These are phyloP conservation scores for Erpornis zantholeuca DNA, from an alignment of 2,113 vertebrate genomes.

Conservation along the genomic window DNA sequence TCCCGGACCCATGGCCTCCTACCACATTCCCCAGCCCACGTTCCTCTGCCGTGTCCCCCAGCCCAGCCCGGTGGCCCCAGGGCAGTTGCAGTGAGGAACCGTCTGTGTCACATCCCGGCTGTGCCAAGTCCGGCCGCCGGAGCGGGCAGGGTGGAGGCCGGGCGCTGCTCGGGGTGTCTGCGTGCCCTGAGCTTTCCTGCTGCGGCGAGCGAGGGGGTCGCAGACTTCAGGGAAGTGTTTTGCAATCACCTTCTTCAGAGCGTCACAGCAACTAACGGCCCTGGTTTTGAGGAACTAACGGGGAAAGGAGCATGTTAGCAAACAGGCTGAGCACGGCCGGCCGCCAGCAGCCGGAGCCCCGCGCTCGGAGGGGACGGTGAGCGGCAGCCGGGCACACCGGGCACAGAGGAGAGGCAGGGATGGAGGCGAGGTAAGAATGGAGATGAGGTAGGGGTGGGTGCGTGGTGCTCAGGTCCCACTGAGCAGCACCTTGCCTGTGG, in stretches of 20 bases:
- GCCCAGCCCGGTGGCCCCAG: no score
- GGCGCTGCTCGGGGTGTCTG: not conserved
- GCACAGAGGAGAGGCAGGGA: not conserved
- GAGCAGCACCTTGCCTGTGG: not conserved
- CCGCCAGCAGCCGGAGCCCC: not conserved
- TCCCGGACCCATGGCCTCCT: not conserved
- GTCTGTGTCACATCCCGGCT: not conserved
- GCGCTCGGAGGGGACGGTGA: not conserved
- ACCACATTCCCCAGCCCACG: no score
- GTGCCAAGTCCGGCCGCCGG: not conserved
- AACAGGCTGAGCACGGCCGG: not conserved
- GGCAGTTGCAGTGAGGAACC: not conserved
- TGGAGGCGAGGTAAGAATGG: not conserved
- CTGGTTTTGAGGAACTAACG: conserved; percentile 60
- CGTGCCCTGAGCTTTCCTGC: conserved; percentile 1
- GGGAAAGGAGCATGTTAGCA: conserved; percentile 24
- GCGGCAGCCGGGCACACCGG: not conserved
- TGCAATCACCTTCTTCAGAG: conserved; percentile 64
- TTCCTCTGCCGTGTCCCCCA: not conserved
- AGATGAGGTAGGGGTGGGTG: not conserved
- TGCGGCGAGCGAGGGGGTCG: not conserved
- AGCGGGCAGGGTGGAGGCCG: not conserved
- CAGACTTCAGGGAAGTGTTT: conserved; percentile 65
- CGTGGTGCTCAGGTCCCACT: fast-evolving
- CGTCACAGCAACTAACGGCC: conserved; percentile 63